Conservation (phyloP, 2,113 vertebrate species). For the Embiotoca jacksoni region DNA sequence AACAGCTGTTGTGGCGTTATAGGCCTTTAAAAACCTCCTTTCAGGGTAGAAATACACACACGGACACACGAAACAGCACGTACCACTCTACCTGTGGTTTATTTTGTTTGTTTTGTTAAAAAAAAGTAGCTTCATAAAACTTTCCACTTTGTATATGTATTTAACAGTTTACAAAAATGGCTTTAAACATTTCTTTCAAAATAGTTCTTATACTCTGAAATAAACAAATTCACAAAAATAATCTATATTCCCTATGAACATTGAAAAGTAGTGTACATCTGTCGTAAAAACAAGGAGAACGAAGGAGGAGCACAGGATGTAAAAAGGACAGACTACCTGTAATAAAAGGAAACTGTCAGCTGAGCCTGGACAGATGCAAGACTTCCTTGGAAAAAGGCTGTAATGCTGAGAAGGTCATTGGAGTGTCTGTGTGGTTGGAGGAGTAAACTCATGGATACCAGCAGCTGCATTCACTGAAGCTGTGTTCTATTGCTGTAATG, state of each 20-base stretch:
- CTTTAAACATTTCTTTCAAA: constrained; percentile 89
- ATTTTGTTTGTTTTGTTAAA: constrained; percentile 74
- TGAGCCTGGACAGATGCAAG: constrained; percentile 48
- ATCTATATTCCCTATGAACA: constrained; percentile 92
- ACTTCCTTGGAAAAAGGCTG: constrained; percentile 19
- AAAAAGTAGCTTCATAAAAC: constrained; percentile 89
- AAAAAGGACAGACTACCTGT: constrained; percentile 80
- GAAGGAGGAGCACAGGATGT: constrained; percentile 68
- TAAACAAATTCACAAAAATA: constrained; percentile 98
- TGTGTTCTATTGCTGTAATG: constrained; percentile 46
- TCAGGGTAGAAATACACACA: neutral
- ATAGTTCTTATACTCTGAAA: constrained; percentile 93
- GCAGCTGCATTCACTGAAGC: constrained; percentile 36
- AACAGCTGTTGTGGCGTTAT: neutral
- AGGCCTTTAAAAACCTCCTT: too few species aligned
- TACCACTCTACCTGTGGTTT: constrained; percentile 54
- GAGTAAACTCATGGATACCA: constrained; percentile 5
- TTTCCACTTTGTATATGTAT: constrained; percentile 90
- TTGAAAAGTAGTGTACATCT: constrained; percentile 92
- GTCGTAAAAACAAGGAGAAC: constrained; percentile 81
- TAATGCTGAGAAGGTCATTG: constrained; percentile 30
- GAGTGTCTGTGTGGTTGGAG: constrained; percentile 45
- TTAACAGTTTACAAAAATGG: constrained; percentile 89
- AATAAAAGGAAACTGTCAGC: constrained; percentile 42
- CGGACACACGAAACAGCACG: constrained; percentile 7